Conservation (phyloP, 2,113 vertebrate species). For the Petromus typicus region DNA sequence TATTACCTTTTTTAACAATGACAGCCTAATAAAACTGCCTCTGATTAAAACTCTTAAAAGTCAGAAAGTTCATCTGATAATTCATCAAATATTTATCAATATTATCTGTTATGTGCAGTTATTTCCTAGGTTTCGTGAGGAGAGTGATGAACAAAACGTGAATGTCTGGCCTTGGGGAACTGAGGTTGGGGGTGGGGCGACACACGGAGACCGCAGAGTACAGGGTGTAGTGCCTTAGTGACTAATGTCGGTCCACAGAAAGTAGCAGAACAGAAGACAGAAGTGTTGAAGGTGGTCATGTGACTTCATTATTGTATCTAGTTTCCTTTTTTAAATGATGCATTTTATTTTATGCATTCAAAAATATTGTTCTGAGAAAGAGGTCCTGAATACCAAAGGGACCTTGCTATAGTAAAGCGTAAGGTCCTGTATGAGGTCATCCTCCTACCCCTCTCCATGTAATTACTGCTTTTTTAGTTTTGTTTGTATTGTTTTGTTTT, state of each 20-base stretch:
- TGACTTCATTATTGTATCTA: slow-evolving; percentile 17
- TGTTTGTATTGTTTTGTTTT: not conserved
- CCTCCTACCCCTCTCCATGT: rapidly evolving
- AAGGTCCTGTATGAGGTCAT: too few species aligned
- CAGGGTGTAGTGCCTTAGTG: not conserved
- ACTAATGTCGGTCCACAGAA: slow-evolving; percentile 1
- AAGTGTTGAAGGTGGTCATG: not conserved
- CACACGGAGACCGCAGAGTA: not conserved
- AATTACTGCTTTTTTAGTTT: not conserved
- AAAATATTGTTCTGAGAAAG: not conserved
- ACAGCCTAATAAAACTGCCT: not conserved
- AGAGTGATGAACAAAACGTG: not conserved
- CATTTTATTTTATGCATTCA: not conserved
- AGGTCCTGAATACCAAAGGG: not conserved
- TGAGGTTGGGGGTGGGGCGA: not conserved
- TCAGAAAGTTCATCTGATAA: slow-evolving; percentile 4
- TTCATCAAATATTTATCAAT: not conserved
- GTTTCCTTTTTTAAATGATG: slow-evolving; percentile 11
- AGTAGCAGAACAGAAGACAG: slow-evolving; percentile 38
- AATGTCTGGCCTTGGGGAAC: not conserved
- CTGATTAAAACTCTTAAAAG: slow-evolving; percentile 7
- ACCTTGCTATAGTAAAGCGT: not conserved
- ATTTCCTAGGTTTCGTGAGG: not conserved
- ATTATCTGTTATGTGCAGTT: not conserved
- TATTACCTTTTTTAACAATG: slow-evolving; percentile 43